phyloP scores from a whole-genome alignment of 2,888 invertebrate genomes.

The Rhagonycha lutea region DNA sequence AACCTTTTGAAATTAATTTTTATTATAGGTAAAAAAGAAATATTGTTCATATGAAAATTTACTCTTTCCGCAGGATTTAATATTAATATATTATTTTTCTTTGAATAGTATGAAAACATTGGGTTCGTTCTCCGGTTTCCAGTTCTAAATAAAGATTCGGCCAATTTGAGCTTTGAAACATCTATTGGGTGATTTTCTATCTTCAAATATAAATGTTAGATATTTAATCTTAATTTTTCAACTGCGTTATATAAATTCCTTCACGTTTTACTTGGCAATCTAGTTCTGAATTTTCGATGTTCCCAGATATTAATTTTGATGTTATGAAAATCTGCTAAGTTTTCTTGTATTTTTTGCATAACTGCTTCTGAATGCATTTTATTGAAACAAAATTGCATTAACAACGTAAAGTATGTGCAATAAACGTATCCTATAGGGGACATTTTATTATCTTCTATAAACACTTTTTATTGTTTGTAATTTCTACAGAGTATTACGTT shows the following conservation, averaged over 20 bases:
- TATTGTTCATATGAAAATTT: too few species aligned
- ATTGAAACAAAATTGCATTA: not conserved
- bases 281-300: not conserved
- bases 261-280: not conserved
- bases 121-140: too few species aligned
- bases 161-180: not conserved
- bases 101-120: too few species aligned
- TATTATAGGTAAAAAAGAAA: too few species aligned
- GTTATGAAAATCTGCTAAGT: not conserved
- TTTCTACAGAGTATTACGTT: conserved; percentile 16
- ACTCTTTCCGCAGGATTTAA: too few species aligned
- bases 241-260: not conserved
- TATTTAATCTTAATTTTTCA: not conserved
- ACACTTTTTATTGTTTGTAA: conserved; percentile 11
- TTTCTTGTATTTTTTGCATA: not conserved
- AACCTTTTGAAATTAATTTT: too few species aligned
- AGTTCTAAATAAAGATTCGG: too few species aligned
- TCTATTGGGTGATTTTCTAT: not conserved
- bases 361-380: not conserved
- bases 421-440: not conserved
- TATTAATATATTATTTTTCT: too few species aligned
- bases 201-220: not conserved
- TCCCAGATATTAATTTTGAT: not conserved
- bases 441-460: conserved; percentile 6
- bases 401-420: not conserved